These are phyloP conservation scores for Aldabrachelys gigantea DNA, from an alignment of 2,113 vertebrate genomes.

Conservation along the genomic window DNA sequence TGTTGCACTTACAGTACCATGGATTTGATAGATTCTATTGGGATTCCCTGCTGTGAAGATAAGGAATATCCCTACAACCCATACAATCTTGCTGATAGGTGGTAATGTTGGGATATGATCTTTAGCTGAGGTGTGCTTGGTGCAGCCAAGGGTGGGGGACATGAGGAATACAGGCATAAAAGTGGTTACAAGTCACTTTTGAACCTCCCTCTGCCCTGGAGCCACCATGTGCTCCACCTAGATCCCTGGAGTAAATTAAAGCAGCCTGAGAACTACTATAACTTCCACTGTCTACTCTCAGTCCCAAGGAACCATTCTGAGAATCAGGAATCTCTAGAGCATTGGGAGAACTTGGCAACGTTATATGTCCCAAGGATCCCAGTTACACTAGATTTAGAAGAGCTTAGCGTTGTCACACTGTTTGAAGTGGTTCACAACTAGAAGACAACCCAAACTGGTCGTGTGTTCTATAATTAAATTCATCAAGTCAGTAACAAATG, in stretches of 20 bases:
- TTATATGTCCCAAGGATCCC: slow-evolving; percentile 22
- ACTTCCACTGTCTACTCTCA: slow-evolving; percentile 56
- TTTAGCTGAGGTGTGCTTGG: slow-evolving; percentile 45
- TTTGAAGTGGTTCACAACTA: background rate
- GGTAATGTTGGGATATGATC: slow-evolving; percentile 31
- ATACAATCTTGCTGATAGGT: slow-evolving; percentile 7
- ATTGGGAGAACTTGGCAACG: slow-evolving; percentile 23
- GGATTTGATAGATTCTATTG: background rate
- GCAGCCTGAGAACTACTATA: background rate
- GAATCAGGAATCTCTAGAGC: background rate
- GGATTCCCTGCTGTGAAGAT: background rate
- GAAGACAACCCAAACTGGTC: background rate
- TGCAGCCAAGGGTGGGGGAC: slow-evolving; percentile 39
- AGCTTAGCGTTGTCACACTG: background rate
- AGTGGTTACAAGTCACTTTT: slow-evolving; percentile 54
- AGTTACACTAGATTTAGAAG: slow-evolving; percentile 12
- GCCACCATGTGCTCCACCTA: slow-evolving; percentile 23
- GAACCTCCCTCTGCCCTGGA: slow-evolving; percentile 40
- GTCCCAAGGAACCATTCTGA: slow-evolving; percentile 19
- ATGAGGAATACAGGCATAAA: slow-evolving; percentile 41
- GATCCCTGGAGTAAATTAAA: background rate
- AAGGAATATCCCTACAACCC: background rate
- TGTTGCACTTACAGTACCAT: background rate
- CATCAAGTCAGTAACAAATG: background rate
- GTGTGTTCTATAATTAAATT: background rate